Conservation (phyloP, 2,113 vertebrate species). For the Hassar affinis region DNA sequence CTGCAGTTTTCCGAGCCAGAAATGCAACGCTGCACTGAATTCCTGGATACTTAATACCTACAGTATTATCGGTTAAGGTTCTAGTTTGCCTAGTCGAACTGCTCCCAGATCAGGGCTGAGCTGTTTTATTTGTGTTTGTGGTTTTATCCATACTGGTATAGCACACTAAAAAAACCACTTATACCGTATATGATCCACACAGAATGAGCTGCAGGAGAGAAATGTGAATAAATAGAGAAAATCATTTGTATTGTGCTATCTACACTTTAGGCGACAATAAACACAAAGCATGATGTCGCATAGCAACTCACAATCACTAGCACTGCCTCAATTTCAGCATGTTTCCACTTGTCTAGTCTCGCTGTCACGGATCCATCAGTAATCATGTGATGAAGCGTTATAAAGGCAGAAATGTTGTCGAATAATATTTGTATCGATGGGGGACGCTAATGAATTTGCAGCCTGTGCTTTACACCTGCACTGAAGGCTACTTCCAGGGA, state of each 20-base stretch:
- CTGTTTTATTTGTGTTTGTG: background rate
- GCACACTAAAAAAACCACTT: background rate
- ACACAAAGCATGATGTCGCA: background rate
- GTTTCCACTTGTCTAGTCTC: background rate
- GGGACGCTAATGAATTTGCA: background rate
- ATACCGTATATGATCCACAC: background rate
- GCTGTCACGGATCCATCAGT: background rate
- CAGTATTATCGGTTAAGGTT: constrained; percentile 23
- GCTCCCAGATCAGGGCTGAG: background rate
- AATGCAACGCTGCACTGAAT: constrained; percentile 1
- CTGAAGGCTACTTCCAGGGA: constrained; percentile 1
- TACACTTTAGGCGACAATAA: background rate
- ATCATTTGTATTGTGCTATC: background rate
- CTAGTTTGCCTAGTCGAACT: background rate
- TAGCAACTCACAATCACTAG: background rate
- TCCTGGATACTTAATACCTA: constrained; percentile 8
- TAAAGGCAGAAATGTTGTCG: background rate
- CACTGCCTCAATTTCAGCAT: background rate
- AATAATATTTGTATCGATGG: background rate
- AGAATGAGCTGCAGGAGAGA: background rate
- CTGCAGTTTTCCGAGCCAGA: constrained; percentile 25
- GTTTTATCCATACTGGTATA: background rate
- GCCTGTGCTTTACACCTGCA: background rate
- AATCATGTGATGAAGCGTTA: background rate
- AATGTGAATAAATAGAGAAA: background rate